Percentiles rank a stretch among this genome's conserved stretches.
These are phyloP conservation scores for Meghimatium bilineatum DNA, from an alignment of 2,888 invertebrate species.

Conservation along the genomic window DNA sequence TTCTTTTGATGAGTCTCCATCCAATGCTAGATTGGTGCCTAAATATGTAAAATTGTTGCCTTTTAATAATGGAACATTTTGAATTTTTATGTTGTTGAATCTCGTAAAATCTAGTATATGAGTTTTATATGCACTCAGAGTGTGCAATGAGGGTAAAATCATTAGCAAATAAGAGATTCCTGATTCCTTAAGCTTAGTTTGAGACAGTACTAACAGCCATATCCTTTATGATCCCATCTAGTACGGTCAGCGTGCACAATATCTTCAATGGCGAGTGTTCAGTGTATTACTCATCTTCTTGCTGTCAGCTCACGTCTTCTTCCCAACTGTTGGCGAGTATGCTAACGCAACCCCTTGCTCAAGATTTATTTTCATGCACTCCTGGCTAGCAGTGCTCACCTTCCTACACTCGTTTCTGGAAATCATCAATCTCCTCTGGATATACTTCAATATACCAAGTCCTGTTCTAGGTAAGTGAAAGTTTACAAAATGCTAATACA, in stretches of 20 bases:
- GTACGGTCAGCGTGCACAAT: conserved; percentile 11
- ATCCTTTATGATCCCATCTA: not conserved
- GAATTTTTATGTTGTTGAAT: too few species aligned
- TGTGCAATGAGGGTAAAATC: too few species aligned
- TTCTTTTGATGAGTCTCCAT: too few species aligned
- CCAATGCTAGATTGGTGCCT: too few species aligned
- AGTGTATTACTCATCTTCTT: not conserved
- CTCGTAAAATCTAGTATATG: too few species aligned
- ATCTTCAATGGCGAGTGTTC: conserved; percentile 5
- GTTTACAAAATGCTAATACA: too few species aligned
- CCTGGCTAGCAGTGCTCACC: not conserved
- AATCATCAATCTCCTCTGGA: not conserved
- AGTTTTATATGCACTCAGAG: too few species aligned
- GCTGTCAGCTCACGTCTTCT: not conserved
- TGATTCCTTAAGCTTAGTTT: too few species aligned
- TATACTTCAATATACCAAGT: not conserved
- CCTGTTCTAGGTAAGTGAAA: conserved; percentile 1
- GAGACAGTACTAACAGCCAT: not conserved
- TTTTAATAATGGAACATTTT: too few species aligned
- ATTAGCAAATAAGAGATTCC: too few species aligned
- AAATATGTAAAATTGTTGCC: too few species aligned
- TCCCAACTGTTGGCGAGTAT: not conserved
- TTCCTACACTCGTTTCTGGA: not conserved
- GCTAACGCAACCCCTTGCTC: not conserved
- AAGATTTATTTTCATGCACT: conserved; percentile 8